A percentile compares a stretch with the other conserved stretches of the same genome.
These are phyloP conservation scores for Calameuta filiformis DNA, from an alignment of 2,888 invertebrate genomes.

Conservation along the genomic window DNA sequence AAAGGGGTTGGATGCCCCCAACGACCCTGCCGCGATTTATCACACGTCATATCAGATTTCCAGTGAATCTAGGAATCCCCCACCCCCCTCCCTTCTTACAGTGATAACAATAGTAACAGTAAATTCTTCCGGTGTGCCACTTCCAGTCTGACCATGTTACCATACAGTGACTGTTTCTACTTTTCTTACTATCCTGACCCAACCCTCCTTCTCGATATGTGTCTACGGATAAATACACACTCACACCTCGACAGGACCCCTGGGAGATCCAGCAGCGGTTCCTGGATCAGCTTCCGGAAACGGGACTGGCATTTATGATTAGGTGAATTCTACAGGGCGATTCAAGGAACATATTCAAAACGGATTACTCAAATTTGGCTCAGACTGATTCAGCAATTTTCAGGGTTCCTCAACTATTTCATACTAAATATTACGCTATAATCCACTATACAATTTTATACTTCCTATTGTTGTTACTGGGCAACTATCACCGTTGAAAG, in stretches of 20 bases:
- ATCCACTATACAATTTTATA: too few species aligned
- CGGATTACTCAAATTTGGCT: neutral
- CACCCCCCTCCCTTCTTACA: neutral
- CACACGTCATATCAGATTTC: neutral
- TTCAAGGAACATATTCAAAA: neutral
- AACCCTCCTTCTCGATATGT: neutral
- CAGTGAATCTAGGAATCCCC: neutral
- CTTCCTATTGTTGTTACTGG: too few species aligned
- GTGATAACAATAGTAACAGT: neutral
- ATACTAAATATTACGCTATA: neutral
- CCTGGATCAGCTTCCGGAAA: neutral
- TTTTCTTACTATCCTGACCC: neutral
- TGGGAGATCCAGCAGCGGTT: neutral
- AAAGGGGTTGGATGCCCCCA: neutral
- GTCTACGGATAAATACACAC: too few species aligned
- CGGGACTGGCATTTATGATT: neutral
- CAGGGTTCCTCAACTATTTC: neutral
- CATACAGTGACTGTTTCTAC: too few species aligned
- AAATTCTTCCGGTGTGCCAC: too few species aligned
- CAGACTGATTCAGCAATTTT: neutral
- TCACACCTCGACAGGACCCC: neutral
- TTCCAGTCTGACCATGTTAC: too few species aligned
- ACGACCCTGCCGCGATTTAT: neutral
- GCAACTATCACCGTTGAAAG: neutral
- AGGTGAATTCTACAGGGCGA: neutral